A percentile compares a stretch with the other conserved stretches of the same genome.
phyloP scores from a whole-genome alignment of 2,888 invertebrate genomes.

The Cephus sareptanus region DNA sequence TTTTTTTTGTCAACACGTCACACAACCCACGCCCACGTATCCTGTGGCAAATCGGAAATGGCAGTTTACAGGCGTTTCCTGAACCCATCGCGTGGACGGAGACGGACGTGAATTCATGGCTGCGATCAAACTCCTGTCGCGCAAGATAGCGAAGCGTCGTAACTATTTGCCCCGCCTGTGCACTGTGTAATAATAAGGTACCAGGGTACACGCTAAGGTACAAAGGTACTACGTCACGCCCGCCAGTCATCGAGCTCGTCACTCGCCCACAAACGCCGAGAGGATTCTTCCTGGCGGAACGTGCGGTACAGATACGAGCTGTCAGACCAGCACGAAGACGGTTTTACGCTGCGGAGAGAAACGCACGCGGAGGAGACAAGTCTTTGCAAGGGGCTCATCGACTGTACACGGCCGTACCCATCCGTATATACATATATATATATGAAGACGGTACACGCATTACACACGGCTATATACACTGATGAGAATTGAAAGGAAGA shows the following conservation, averaged over 20 bases:
- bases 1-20: background rate
- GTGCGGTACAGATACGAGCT: slow-evolving; percentile 51
- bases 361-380: slow-evolving; percentile 1
- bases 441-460: background rate
- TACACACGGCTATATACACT: background rate
- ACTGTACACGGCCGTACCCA: background rate
- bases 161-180: slow-evolving; percentile 32
- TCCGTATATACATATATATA: background rate
- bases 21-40: background rate
- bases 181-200: slow-evolving; percentile 44
- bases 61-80: background rate
- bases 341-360: slow-evolving; percentile 29
- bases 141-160: slow-evolving; percentile 45
- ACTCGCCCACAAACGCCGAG: slow-evolving; percentile 52
- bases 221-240: slow-evolving; percentile 44
- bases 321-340: slow-evolving; percentile 50
- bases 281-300: slow-evolving; percentile 46
- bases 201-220: slow-evolving; percentile 41
- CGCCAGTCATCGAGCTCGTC: slow-evolving; percentile 55
- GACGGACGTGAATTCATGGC: slow-evolving; percentile 48
- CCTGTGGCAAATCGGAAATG: background rate
- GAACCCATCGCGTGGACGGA: slow-evolving; percentile 29
- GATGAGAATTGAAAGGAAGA: background rate
- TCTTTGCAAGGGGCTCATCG: background rate
- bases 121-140: slow-evolving; percentile 43